Base-by-base conservation (phyloP, 2,797 vertebrate species). In the Uromys caudimaculatus region DNA sequence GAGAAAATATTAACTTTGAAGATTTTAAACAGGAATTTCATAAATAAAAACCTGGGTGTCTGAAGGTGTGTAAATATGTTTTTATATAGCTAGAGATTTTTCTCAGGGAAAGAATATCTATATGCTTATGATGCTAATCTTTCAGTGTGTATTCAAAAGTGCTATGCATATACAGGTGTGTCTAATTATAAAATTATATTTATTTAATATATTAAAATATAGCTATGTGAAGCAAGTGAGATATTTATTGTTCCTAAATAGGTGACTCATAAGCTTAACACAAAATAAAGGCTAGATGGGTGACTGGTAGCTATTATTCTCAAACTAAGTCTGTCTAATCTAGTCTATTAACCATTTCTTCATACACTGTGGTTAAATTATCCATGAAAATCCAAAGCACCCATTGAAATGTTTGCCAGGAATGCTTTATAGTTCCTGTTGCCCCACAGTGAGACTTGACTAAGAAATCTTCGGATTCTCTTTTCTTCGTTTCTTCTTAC, bases 1-100 rank as follows among this genome's bases (percentile, higher is more conserved):
- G 58, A 81, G 1, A 21, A 94, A 96, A 91, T 62, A 91, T 64
- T 47, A 95, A 77, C 60, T 94, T 96, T 77, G 90, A 95, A 93
- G 19, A 47, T 19, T 76, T 91, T 19, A 0, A 71, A 24, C 60
- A 83, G 76, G 32, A 93, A 81, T 84, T n/a, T 1, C 50, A 77
- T 50, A 16, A 93, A 41, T 95, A 38, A 90, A 97, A 90, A 52
- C 29, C 13, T 38, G 79, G 14, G 23, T 83, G 3, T 90, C 44
- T 73, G 41, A 78, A 94, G 79, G 41, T 67, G 69, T 93, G 50
- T 58, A 38, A 85, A 91, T 84, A 56, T 54, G n/a, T 76, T 82
- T 95, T 64, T 86, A 89, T 41, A 16, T 69, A 89, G 50, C 9
- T 41, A 73, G 19, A 35, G 6, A 21, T n/a, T 85, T 54, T 93